Evolutionary conservation across 2,888 invertebrate species (phyloP), one percentile per base, ranked within the genome.

Genomic region (Lithophane leautieri): DNA sequence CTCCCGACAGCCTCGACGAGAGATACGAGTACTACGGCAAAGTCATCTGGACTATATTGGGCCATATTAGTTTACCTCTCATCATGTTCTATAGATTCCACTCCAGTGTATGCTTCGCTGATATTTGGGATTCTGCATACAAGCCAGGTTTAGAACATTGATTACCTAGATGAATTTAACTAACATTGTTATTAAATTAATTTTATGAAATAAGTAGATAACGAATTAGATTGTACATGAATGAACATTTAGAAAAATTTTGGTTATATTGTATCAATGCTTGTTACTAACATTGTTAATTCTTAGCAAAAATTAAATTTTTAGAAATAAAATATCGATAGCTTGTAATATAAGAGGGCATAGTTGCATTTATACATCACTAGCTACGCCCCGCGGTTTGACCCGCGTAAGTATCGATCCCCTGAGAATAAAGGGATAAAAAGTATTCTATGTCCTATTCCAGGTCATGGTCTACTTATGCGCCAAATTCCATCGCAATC

Each of bases 21-120:
- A 96, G 98, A 91, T 97, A 97, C 88, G 96, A 97, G 56, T 98
- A 97, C 90, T 98, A 98, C 89, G 98, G 98, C 42, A 97, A 97
- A 87, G 97, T 97, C 4, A 88, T 97, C 47, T 98, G 98, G 98
- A 97, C 97, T 11, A 97, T 98, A 66, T 94, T 98, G 9, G 97
- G 97, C 40, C 98, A 98, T 90, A 94, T 98, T 89, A 97, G 97
- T 54, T 93, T 98, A 19, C 98, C 98, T 0, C 94, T 98, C 6
- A 98, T 97, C 77, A 97, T 98, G 97, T 98, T 98, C 93, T 98
- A 98, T 89, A 95, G 98, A 78, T 98, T 98, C 91, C 98, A 98
- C 90, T 97, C 98, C 0, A 97, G 98, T n/a, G 98, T 98, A 0
- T 98, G 98, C 89, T 97, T 98, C 65, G 98, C 97, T 19, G 98